A percentile compares a stretch with the other conserved stretches of the same genome.
These are phyloP conservation scores for Eurosta solidaginis DNA, from an alignment of 1,140 invertebrate genomes.

Conservation along the genomic window DNA sequence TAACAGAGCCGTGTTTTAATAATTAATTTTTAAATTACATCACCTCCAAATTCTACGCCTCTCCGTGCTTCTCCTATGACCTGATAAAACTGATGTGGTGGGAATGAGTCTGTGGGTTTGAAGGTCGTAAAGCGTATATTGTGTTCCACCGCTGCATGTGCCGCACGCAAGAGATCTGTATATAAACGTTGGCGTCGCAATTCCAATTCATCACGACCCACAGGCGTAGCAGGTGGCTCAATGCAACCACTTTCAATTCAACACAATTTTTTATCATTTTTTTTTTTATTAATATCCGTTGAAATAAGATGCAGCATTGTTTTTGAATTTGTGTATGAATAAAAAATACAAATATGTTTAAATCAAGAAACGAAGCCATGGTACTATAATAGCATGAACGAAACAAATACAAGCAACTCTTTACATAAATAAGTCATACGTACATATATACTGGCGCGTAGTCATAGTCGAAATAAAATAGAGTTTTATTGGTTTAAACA, in stretches of 20 bases:
- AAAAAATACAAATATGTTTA: not conserved
- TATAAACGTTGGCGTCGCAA: conserved; percentile 76
- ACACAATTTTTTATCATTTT: not conserved
- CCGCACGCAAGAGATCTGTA: conserved; percentile 73
- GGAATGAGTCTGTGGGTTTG: not conserved
- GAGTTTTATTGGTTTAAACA: no score
- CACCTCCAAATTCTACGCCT: not conserved
- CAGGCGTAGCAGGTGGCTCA: conserved; percentile 74
- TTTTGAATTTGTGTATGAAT: not conserved
- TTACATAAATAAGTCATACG: no score
- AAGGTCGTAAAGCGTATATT: conserved; percentile 72
- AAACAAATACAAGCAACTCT: no score
- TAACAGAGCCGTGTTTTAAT: not conserved
- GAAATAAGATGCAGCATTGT: not conserved
- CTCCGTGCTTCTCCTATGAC: not conserved
- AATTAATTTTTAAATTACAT: not conserved
- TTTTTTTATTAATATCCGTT: not conserved
- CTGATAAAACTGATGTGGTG: not conserved
- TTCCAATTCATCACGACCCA: conserved; percentile 76
- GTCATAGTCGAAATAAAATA: no score
- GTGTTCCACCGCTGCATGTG: conserved; percentile 73
- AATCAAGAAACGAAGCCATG: not conserved
- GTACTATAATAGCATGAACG: not conserved
- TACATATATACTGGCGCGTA: no score
- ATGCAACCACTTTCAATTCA: conserved; percentile 51